phyloP scores from a whole-genome alignment of 2,113 vertebrate genomes.

The Globicephala melas region DNA sequence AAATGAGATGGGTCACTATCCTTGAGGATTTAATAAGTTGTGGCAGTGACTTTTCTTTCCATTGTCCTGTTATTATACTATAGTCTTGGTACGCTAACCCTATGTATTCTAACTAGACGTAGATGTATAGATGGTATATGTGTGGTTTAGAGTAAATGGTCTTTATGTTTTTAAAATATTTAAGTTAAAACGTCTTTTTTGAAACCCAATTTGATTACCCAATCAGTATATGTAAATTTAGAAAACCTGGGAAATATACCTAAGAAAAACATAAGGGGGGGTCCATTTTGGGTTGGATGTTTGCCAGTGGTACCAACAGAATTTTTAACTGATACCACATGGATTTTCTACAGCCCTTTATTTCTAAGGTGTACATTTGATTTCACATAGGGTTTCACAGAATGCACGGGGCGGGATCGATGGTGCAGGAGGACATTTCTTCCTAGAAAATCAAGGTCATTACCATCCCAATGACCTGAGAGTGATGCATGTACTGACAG shows the following conservation, averaged over 20 bases:
- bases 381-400: background rate
- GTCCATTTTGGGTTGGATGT: background rate
- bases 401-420: background rate
- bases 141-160: background rate
- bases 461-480: background rate
- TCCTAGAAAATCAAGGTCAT: background rate
- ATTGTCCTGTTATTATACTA: background rate
- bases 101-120: background rate
- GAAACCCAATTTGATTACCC: background rate
- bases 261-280: background rate
- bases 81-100: background rate
- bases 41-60: background rate
- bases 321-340: background rate
- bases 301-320: background rate
- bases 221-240: background rate
- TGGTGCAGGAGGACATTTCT: background rate
- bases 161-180: background rate
- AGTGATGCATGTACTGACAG: background rate
- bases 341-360: background rate
- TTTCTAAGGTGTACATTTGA: background rate
- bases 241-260: background rate
- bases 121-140: background rate
- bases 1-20: background rate
- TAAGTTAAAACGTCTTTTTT: background rate
- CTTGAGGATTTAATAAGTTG: background rate